Percentiles rank a stretch among this genome's conserved stretches.
Evolutionary conservation across 1,140 invertebrate species (phyloP).

Genomic region (Atta colombica): DNA sequence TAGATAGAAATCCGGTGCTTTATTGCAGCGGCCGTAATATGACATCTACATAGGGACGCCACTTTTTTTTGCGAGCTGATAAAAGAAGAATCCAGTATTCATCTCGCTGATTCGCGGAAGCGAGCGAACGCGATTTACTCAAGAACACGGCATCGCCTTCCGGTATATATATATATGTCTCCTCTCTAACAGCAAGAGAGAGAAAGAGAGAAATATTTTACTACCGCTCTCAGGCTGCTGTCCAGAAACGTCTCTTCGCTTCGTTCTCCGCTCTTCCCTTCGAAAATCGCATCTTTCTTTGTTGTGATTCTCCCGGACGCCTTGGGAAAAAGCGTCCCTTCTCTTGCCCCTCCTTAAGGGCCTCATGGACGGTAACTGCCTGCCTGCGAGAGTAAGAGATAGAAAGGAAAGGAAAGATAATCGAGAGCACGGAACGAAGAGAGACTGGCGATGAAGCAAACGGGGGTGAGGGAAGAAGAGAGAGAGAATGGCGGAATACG

Average conservation of each 20-base stretch:
- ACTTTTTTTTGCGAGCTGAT: slow-evolving; percentile 5
- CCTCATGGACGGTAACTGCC: slow-evolving; percentile 32
- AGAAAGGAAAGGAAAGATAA: slow-evolving; percentile 1
- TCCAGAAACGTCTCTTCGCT: slow-evolving; percentile 56
- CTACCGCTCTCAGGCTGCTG: slow-evolving; percentile 32
- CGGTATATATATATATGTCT: slow-evolving; percentile 30
- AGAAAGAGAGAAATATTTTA: slow-evolving; percentile 3
- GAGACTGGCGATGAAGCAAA: neutral
- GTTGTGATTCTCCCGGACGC: slow-evolving; percentile 55
- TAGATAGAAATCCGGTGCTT: neutral
- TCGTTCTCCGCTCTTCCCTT: slow-evolving; percentile 11
- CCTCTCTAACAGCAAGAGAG: neutral
- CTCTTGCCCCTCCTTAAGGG: slow-evolving; percentile 34
- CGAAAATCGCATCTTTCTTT: slow-evolving; percentile 61
- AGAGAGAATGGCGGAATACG: slow-evolving; percentile 24
- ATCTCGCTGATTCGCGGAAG: slow-evolving; percentile 40
- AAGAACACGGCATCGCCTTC: slow-evolving; percentile 44
- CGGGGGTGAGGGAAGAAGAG: neutral
- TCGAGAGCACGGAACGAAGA: neutral
- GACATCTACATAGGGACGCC: neutral
- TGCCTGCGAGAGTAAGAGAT: slow-evolving; percentile 7
- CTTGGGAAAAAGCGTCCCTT: slow-evolving; percentile 59
- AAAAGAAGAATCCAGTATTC: slow-evolving; percentile 43
- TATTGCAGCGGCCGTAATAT: too few species aligned
- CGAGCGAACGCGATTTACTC: slow-evolving; percentile 18